phyloP scores from a whole-genome alignment of 2,888 invertebrate genomes.

The Cosmorhoe ocellata region DNA sequence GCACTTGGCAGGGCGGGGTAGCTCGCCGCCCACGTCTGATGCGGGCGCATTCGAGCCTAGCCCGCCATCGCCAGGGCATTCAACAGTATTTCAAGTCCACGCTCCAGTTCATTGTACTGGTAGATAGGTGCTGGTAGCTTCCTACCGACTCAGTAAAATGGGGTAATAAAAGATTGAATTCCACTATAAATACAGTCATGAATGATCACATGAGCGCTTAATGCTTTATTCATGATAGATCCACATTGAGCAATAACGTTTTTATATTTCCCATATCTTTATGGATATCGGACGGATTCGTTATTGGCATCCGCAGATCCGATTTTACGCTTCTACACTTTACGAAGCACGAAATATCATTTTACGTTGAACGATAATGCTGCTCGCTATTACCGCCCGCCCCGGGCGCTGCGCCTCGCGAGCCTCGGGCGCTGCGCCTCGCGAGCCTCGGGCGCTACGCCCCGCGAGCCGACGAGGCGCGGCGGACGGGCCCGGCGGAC shows the following conservation, averaged over 20 bases:
- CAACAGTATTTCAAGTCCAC: too few species aligned
- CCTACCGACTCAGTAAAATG: slow-evolving; percentile 4
- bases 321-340: slow-evolving; percentile 27
- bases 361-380: slow-evolving; percentile 23
- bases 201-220: slow-evolving; percentile 12
- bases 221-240: slow-evolving; percentile 20
- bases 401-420: too few species aligned
- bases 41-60: too few species aligned
- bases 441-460: too few species aligned
- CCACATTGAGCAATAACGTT: slow-evolving; percentile 29
- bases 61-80: too few species aligned
- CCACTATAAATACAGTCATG: slow-evolving; percentile 10
- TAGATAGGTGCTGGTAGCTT: too few species aligned
- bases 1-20: too few species aligned
- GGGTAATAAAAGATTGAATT: slow-evolving; percentile 7
- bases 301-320: slow-evolving; percentile 22
- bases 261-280: slow-evolving; percentile 28
- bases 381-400: slow-evolving; percentile 10
- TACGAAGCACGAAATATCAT: slow-evolving; percentile 27
- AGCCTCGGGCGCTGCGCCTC: too few species aligned
- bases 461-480: too few species aligned
- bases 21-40: too few species aligned
- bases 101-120: too few species aligned
- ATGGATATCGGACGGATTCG: slow-evolving; percentile 23
- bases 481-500: too few species aligned